phyloP scores from a whole-genome alignment of 1,140 invertebrate genomes.

The Drosophila micromelanica region DNA sequence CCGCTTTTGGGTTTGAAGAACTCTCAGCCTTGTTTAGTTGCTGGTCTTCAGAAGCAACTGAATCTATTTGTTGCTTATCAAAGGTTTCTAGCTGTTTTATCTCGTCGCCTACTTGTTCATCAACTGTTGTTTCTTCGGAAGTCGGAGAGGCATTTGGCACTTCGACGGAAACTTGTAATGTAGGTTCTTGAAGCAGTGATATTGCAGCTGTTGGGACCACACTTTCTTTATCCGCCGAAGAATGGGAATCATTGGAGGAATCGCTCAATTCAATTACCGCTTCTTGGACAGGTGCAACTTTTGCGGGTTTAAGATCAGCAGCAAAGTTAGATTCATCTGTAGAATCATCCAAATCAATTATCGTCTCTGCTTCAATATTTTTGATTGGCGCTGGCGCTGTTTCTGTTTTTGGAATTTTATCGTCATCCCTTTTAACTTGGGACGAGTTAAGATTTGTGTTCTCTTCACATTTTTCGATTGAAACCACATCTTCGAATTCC shows the following conservation, averaged over 20 bases:
- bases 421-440: not conserved
- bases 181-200: not conserved
- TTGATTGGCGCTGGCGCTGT: not conserved
- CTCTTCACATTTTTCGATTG: not conserved
- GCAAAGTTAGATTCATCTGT: not conserved
- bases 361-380: not conserved
- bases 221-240: not conserved
- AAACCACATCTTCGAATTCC: not conserved
- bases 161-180: not conserved
- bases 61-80: not conserved
- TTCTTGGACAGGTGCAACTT: not conserved
- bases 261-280: constrained; percentile 10
- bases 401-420: not conserved
- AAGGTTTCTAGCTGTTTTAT: not conserved
- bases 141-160: not conserved
- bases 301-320: not conserved
- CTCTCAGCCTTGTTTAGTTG: not conserved
- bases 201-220: not conserved
- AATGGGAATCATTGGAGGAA: not conserved
- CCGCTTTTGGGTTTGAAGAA: not conserved
- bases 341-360: constrained; percentile 8
- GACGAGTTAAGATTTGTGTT: not conserved
- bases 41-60: not conserved
- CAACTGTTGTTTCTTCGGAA: not conserved
- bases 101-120: not conserved